Evolutionary conservation across 2,797 vertebrate genomes (phyloP), one percentile per base, ranked within the genome.

Genomic region (Xenentodon cancila): DNA sequence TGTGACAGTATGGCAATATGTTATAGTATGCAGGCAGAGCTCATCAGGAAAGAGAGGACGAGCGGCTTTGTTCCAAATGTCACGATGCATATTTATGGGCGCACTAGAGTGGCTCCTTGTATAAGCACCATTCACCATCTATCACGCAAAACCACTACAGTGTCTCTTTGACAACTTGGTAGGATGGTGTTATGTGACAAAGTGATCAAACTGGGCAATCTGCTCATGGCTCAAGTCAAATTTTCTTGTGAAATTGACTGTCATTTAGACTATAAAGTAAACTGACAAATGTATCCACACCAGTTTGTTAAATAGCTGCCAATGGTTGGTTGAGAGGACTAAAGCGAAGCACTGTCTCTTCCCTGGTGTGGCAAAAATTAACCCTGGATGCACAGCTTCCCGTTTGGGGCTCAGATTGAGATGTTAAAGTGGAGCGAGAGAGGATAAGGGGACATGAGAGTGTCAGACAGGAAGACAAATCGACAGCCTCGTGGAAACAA

Each of bases 81-180:
- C 94, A 93, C 91, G 75, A 93, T 94, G 93, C 94, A 94, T 94
- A 94, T 94, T 94, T 94, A 94, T 94, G 91, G 91, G 83, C 66
- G 65, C 84, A 80, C 77, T 87, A 78, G 89, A 93, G 92, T 91
- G 91, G 87, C 87, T 88, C 84, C 89, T 91, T 91, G 92, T 92
- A 91, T 92, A 92, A 92, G 92, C 90, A 91, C 89, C 86, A 86
- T 89, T 90, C 90, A 86, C 87, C 92, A 91, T 91, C 91, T 86
- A 88, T 90, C 88, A 91, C 89, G 87, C 84, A 88, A 90, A 91
- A 86, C 80, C 92, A 88, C 89, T 79, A 86, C 77, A 84, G 73
- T 81, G 84, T 88, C 88, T 80, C 84, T 85, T 81, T 91, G 87
- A 90, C 88, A 89, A 89, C 79, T 88, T 86, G 81, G 83, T 85